These are phyloP conservation scores for Hypanus sabinus DNA, from an alignment of 2,113 vertebrate species.

Conservation along the genomic window DNA sequence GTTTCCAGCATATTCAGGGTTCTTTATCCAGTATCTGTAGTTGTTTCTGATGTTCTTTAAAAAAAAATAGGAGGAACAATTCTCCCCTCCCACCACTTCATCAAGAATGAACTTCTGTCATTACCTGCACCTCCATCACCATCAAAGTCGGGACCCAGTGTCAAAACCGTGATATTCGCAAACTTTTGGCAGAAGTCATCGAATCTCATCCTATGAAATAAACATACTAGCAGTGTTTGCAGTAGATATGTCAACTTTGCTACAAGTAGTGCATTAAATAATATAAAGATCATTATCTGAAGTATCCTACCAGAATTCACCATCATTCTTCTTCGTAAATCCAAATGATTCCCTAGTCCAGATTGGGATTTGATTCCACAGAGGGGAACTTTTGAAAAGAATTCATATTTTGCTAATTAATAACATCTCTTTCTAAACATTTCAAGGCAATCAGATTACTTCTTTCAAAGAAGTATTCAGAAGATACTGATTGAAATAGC, in stretches of 20 bases:
- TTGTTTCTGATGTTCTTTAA: neutral
- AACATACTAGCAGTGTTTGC: neutral
- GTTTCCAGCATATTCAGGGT: too few relatives aligned
- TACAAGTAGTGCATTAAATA: neutral
- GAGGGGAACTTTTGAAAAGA: conserved; percentile 25
- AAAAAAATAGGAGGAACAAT: neutral
- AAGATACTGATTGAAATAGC: too few relatives aligned
- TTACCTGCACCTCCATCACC: conserved; percentile 37
- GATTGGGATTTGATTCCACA: conserved; percentile 35
- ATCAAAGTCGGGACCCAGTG: conserved; percentile 36
- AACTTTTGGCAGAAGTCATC: conserved; percentile 37
- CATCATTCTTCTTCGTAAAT: conserved; percentile 38
- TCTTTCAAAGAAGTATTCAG: neutral
- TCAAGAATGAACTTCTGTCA: neutral
- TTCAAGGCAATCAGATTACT: neutral
- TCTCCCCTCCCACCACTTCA: too few relatives aligned
- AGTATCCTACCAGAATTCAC: conserved; percentile 35
- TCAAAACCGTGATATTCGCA: conserved; percentile 33
- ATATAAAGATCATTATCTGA: neutral
- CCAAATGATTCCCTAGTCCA: conserved; percentile 37
- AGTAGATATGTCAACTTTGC: neutral
- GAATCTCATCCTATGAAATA: conserved; percentile 34
- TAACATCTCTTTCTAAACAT: neutral
- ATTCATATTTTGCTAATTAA: neutral
- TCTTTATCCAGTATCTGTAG: too few relatives aligned